Conservation (phyloP, 2,113 vertebrate species). For the Notechis scutatus region DNA sequence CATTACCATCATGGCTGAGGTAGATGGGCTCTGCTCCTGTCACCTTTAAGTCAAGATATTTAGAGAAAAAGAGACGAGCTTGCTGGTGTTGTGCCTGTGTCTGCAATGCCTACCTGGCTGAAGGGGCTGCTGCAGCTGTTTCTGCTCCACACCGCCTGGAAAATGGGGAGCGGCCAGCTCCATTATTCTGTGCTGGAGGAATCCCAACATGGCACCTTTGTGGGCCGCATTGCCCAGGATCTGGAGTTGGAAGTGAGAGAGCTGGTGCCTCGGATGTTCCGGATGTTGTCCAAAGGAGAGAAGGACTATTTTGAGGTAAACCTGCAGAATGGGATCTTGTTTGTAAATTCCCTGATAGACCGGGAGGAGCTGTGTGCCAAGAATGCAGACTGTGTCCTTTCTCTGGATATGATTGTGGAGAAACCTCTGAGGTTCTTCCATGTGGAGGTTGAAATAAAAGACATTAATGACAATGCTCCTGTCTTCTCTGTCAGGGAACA, state of each 20-base stretch:
- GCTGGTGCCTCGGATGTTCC: constrained; percentile 16
- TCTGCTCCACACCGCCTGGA: no score
- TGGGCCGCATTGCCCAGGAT: neutral
- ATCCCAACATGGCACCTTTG: no score
- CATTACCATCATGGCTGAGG: neutral
- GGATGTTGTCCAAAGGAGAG: constrained; percentile 16
- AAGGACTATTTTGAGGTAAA: constrained; percentile 9
- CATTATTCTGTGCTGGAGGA: no score
- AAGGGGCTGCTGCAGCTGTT: no score
- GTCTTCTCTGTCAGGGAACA: constrained; percentile 58
- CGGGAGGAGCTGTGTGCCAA: no score
- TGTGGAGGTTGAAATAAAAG: no score
- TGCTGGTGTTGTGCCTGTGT: neutral
- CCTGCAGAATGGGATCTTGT: constrained; percentile 24
- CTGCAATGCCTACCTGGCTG: no score
- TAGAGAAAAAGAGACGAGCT: neutral
- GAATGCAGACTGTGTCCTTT: no score
- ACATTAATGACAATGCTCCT: constrained; percentile 30
- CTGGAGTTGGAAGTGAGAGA: constrained; percentile 1
- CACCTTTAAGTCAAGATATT: neutral
- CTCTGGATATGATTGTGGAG: no score
- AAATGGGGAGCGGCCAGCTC: no score
- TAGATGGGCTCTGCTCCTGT: neutral
- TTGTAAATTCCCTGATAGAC: no score
- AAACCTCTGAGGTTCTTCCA: no score